Evolutionary conservation across 2,113 vertebrate species (phyloP).

Genomic region (Corvus moneduloides): DNA sequence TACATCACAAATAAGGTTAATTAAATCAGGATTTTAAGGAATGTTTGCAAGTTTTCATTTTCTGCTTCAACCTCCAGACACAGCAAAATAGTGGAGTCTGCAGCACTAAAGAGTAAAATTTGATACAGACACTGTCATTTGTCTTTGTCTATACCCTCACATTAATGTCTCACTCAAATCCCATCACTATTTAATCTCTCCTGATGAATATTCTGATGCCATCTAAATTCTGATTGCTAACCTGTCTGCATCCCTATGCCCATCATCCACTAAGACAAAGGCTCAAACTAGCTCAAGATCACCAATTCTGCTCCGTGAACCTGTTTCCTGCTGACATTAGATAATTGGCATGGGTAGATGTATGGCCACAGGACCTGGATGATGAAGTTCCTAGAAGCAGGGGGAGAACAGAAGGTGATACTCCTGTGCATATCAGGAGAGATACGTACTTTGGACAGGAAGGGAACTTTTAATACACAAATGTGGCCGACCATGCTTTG

Average conservation of each 20-base stretch:
- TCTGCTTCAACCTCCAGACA: not conserved
- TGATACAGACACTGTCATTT: not conserved
- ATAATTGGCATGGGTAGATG: too few relatives aligned
- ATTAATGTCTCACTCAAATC: not conserved
- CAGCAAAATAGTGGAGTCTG: not conserved
- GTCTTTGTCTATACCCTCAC: not conserved
- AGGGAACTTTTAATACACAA: fast-evolving
- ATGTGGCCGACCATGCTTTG: not conserved
- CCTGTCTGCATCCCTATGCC: not conserved
- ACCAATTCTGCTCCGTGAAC: not conserved
- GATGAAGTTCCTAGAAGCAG: not conserved
- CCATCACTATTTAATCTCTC: not conserved
- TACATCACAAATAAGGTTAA: not conserved
- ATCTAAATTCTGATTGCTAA: not conserved
- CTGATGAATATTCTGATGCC: not conserved
- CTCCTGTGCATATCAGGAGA: not conserved
- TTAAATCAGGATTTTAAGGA: not conserved
- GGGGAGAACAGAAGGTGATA: not conserved
- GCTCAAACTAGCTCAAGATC: not conserved
- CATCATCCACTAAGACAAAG: too few relatives aligned
- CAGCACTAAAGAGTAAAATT: not conserved
- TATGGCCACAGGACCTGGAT: not conserved
- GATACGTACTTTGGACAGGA: not conserved
- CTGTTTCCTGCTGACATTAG: not conserved
- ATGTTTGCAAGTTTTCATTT: not conserved